Evolutionary conservation across 2,113 vertebrate genomes (phyloP), one percentile per base, ranked within the genome.

Genomic region (Hyaena hyaena): DNA sequence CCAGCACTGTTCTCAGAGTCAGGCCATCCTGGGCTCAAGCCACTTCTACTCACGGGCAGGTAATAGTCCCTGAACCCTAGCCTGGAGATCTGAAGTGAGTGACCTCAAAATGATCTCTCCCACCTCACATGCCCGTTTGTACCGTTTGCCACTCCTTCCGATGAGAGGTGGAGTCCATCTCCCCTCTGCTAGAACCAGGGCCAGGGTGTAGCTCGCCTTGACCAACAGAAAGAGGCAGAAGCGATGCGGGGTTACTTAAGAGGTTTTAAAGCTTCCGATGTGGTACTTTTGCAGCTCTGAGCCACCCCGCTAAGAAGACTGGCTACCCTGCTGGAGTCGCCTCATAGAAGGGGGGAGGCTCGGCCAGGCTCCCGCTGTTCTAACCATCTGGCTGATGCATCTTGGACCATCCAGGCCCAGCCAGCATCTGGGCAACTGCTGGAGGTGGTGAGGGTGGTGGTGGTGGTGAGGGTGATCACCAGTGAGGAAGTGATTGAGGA

Each of bases 241-340:
- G 74, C 66, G 23, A 31, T n/a, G 7, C 23, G 19, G 31, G 43
- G 43, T 79, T 24, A 79, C 33, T 11, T 53, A 19, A 89, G 43
- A 66, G 45, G 15, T 24, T n/a, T 21, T 21, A 76, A 92, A 97
- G 97, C 97, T 76, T 61, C 83, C 92, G 58, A 83, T 95, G 31
- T 61, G 96, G 92, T 53, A 94, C 98, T 96, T 97, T 95, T 31
- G 85, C 88, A 69, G 63, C 19, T 43, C 50, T 26, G 66, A 23
- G 48, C 24, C 33, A 2, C 58, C 55, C 39, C 1, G 3, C 45
- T 4, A 15, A 33, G 17, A 53, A 53, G 65, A 8, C 39, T 12
- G 39, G 66, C 39, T 61, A 6, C 21, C 28, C 9, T 45, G 31
- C 28, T n/a, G 15, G 9, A 48, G 35, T 61, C 65, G 23, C 48